Evolutionary conservation across 2,888 invertebrate species (phyloP).

Genomic region (Spatulosminthurus flaviceps): DNA sequence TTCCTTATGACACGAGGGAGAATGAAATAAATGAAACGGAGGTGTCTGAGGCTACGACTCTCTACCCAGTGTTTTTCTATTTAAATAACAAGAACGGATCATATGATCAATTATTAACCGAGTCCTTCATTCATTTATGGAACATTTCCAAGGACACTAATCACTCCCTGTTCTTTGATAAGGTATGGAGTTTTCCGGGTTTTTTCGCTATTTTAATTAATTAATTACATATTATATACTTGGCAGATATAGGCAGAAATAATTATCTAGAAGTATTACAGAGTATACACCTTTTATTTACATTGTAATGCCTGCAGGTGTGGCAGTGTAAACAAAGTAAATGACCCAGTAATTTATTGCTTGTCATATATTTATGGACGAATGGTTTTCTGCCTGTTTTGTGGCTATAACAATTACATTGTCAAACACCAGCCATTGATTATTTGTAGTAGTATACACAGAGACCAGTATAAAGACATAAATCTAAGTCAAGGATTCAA

Average conservation of each 20-base stretch:
- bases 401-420: not conserved
- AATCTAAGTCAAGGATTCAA: slow-evolving; percentile 12
- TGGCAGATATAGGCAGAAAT: no score
- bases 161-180: slow-evolving; percentile 49
- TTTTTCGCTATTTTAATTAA: not conserved
- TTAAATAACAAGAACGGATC: slow-evolving; percentile 62
- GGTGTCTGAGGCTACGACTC: slow-evolving; percentile 5
- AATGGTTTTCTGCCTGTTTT: not conserved
- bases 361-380: not conserved
- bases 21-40: slow-evolving; percentile 7
- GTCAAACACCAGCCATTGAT: no score
- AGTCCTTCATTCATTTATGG: slow-evolving; percentile 63
- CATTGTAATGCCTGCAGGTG: not conserved
- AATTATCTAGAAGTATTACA: no score
- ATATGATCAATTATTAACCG: slow-evolving; percentile 64
- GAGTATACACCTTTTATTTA: not conserved
- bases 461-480: not conserved
- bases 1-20: not conserved
- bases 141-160: slow-evolving; percentile 48
- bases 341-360: slow-evolving; percentile 3
- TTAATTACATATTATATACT: no score
- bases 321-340: slow-evolving; percentile 7
- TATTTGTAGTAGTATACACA: not conserved
- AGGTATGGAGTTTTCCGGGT: slow-evolving; percentile 18
- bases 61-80: slow-evolving; percentile 62